Percentiles rank a stretch among this genome's conserved stretches.
Conservation (phyloP, 1,140 invertebrate genomes). For the Pemphigus obesinymphae region DNA sequence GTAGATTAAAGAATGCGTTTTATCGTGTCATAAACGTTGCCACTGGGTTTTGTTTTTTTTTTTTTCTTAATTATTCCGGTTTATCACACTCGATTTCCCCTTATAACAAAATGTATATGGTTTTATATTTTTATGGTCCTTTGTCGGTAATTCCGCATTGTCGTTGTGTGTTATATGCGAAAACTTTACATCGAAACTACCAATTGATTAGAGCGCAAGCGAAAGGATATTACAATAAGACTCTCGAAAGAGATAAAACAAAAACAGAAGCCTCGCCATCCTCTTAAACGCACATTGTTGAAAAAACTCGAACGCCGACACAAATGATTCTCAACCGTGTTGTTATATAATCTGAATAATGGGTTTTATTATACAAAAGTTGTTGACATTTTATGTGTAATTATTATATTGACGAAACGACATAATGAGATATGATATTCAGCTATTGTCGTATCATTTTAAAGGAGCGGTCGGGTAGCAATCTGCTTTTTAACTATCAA, state of each 20-base stretch:
- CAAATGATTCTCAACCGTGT: background rate
- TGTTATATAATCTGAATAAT: background rate
- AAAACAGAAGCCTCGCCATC: background rate
- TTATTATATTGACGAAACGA: background rate
- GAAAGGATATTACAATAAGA: slow-evolving; percentile 1
- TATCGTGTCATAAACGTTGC: too few relatives aligned
- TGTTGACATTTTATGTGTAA: slow-evolving; percentile 7
- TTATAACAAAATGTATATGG: background rate
- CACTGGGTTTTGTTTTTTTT: too few relatives aligned
- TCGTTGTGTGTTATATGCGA: background rate
- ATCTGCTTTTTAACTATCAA: too few relatives aligned
- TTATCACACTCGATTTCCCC: too few relatives aligned
- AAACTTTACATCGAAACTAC: background rate
- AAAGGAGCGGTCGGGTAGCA: background rate
- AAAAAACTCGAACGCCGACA: background rate
- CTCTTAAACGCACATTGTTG: background rate
- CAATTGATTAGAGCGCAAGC: background rate
- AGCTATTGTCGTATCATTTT: background rate
- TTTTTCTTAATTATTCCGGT: too few relatives aligned
- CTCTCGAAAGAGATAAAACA: background rate
- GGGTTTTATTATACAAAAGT: background rate
- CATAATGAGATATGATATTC: background rate
- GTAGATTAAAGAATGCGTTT: too few relatives aligned
- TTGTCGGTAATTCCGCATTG: background rate
- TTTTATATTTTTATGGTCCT: background rate